Percentiles rank a stretch among this genome's conserved stretches.
Evolutionary conservation across 1,140 invertebrate genomes (phyloP).

Genomic region (Cotesia chilonis): DNA sequence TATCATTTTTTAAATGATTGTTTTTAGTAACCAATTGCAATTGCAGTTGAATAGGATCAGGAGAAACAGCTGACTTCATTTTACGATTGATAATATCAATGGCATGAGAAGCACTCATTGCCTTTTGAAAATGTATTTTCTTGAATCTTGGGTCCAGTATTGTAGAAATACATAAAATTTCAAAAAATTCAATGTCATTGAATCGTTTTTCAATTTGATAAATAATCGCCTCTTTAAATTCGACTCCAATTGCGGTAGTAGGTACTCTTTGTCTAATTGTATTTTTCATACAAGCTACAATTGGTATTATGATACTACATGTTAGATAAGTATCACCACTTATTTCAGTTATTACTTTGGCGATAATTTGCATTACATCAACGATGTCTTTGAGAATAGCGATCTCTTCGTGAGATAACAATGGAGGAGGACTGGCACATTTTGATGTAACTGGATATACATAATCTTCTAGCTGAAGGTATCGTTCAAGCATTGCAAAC

Average conservation of each 20-base stretch:
- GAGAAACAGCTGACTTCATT: background rate
- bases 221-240: slow-evolving; percentile 34
- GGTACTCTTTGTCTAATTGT: slow-evolving; percentile 46
- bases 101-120: background rate
- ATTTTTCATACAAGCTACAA: slow-evolving; percentile 53
- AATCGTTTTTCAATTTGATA: slow-evolving; percentile 49
- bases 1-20: background rate
- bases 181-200: slow-evolving; percentile 43
- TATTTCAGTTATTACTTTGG: slow-evolving; percentile 58
- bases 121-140: slow-evolving; percentile 46
- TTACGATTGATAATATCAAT: background rate
- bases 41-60: background rate
- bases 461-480: slow-evolving; percentile 43
- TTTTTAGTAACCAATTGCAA: background rate
- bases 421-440: slow-evolving; percentile 49
- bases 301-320: slow-evolving; percentile 58
- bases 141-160: slow-evolving; percentile 58
- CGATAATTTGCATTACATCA: slow-evolving; percentile 50
- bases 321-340: slow-evolving; percentile 60
- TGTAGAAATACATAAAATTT: slow-evolving; percentile 46
- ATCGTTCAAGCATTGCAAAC: slow-evolving; percentile 50
- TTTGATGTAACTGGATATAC: slow-evolving; percentile 51
- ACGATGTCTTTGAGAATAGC: slow-evolving; percentile 48
- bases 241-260: slow-evolving; percentile 39
- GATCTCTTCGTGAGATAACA: slow-evolving; percentile 52